Evolutionary conservation across 2,113 vertebrate genomes (phyloP), one percentile per base, ranked within the genome.

Genomic region (Gambusia holbrooki): DNA sequence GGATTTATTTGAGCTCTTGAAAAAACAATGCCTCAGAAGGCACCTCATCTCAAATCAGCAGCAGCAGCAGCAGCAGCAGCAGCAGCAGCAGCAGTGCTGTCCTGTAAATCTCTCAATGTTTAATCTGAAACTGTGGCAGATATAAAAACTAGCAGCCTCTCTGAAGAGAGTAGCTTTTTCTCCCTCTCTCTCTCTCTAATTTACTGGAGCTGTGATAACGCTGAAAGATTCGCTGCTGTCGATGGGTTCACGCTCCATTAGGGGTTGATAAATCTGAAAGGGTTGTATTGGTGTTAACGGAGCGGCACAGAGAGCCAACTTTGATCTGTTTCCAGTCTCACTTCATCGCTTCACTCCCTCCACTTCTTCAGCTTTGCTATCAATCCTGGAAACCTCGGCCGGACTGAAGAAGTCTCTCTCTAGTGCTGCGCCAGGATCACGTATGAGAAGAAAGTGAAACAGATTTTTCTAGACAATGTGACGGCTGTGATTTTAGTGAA

Each of bases 171-270:
- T 51, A 48, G 37, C 72, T 3, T 58, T 54, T 58, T 58, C 25
- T 58, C 19, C 19, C 73, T 76, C 84, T 75, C 61, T 51, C 70
- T 84, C 48, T 51, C 70, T 84, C 48, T 79, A 33, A 83, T 83
- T 86, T 83, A 85, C 72, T 69, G 65, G 69, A 4, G 1, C 66
- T 66, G 87, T 37, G 69, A 80, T 81, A 84, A 77, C 71, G 70
- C 54, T 74, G 79, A 79, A 33, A 77, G 64, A 85, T 64, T 35
- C 66, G 42, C 83, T 28, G 69, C 22, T 29, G 77, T 32, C 78
- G 83, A 84, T 71, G 77, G 85, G 79, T 86, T 86, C 79, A 84
- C 25, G 81, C 76, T 72, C 79, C 72, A 87, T 89, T 84, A 79
- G 83, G 72, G 75, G 76, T 68, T 62, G 83, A 86, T 86, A 81